Base-by-base conservation (phyloP, 1,140 invertebrate genomes). In the Trichomalopsis sarcophagae region DNA sequence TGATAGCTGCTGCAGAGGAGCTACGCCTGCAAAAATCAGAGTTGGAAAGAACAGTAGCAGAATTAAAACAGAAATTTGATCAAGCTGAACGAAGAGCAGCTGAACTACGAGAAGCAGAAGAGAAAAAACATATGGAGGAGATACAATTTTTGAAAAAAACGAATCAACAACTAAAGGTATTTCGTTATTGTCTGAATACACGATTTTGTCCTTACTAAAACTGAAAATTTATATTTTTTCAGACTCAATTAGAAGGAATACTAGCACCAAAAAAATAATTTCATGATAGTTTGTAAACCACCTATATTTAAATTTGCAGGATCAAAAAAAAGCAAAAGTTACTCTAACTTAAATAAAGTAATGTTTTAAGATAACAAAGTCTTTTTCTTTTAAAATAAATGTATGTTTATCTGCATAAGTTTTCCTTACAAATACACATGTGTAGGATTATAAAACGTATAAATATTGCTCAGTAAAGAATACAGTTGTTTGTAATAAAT, bases 101-200 rank as follows among this genome's bases (percentile, higher is more conserved):
- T 2, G 98, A 99, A 91, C 94, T 97, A 86, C 93, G 96, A 27
- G 95, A 96, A 83, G 97, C 97, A 0, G 97, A 98, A 91, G 97
- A 98, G 91, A 97, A 98, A 91, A 97, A 98, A 90, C 97, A 98
- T 89, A 95, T 95, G 21, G 98, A 99, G 91, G 98, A 99, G 92
- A 96, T 98, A 71, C 94, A 97, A 68, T 98, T 98, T 89, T 94
- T 99, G 36, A 99, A 98, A 93, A 97, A 98, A 91, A 98, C 98
- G 10, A 99, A 99, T 92, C 95, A 97, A 88, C 98, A 99, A 92
- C 93, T 99, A 17, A 99, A 99, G 95, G 97, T 97, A 93, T 87
- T 9, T 36, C 0, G 33, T 36, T 36, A 36, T 36, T 66, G 62
- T 33, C 76, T 14, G 50, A 73, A 73, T 73, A 66, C 86, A 69